These are phyloP conservation scores for Nasua narica DNA, from an alignment of 2,797 vertebrate genomes.

Conservation along the genomic window DNA sequence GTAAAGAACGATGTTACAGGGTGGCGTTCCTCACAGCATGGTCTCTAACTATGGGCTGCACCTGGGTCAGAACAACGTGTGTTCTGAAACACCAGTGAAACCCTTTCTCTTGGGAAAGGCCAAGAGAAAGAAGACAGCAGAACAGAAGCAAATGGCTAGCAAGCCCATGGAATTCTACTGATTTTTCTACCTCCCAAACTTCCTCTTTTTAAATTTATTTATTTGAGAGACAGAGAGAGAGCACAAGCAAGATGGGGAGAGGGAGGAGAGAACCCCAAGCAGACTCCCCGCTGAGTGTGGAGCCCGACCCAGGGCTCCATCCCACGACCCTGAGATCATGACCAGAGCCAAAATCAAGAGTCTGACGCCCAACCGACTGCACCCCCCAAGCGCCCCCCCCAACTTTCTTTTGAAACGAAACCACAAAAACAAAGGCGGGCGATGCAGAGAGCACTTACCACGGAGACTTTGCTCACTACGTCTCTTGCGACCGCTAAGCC, in stretches of 20 bases:
- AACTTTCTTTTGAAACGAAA: background rate
- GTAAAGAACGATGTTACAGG: background rate
- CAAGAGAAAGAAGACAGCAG: background rate
- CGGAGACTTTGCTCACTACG: slow-evolving; percentile 91
- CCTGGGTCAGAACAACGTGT: background rate
- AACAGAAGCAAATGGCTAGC: background rate
- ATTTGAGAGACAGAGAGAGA: background rate
- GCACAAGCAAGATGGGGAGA: background rate
- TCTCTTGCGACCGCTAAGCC: slow-evolving; percentile 92
- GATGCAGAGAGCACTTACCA: slow-evolving; percentile 83
- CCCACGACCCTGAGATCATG: background rate
- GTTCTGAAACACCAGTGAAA: no score
- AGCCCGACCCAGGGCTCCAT: background rate
- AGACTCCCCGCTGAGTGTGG: background rate
- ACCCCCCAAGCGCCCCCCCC: background rate
- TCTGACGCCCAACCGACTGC: background rate
- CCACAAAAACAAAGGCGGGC: background rate
- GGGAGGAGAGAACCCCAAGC: background rate
- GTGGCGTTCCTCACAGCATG: background rate
- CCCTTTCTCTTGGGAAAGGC: no score
- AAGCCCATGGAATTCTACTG: background rate
- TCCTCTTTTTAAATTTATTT: background rate
- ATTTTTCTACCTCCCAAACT: background rate
- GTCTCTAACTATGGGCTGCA: background rate
- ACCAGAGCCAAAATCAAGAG: background rate